phyloP scores from a whole-genome alignment of 2,113 vertebrate species.

The Melanotaenia duboulayi region DNA sequence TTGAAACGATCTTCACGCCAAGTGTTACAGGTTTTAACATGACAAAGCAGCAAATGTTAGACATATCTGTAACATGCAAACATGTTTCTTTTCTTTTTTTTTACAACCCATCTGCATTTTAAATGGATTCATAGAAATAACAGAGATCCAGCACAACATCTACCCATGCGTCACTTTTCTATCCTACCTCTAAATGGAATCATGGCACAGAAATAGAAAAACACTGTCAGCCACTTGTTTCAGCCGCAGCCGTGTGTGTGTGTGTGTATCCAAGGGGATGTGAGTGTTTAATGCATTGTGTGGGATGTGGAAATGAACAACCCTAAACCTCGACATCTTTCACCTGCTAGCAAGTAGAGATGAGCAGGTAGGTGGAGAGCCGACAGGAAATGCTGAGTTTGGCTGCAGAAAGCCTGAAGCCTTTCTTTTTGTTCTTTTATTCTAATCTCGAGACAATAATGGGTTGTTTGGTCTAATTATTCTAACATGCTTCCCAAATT shows the following conservation, averaged over 20 bases:
- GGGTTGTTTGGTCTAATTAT: not conserved
- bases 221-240: constrained; percentile 54
- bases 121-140: not conserved
- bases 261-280: constrained; percentile 43
- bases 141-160: not conserved
- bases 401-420: constrained; percentile 6
- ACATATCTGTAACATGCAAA: not conserved
- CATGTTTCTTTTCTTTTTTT: not conserved
- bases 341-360: constrained; percentile 48
- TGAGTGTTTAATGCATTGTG: constrained; percentile 63
- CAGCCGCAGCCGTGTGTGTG: constrained; percentile 43
- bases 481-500: not conserved
- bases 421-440: too few relatives aligned
- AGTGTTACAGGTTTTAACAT: not conserved
- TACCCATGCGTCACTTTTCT: not conserved
- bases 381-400: constrained; percentile 9
- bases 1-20: not conserved
- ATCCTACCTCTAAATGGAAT: constrained; percentile 39
- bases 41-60: too few relatives aligned
- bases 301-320: constrained; percentile 66
- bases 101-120: not conserved
- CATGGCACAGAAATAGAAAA: constrained; percentile 54
- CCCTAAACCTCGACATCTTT: constrained; percentile 53
- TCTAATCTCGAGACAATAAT: not conserved
- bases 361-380: constrained; percentile 46